Evolutionary conservation across 2,888 invertebrate genomes (phyloP).

Genomic region (Heteromyza rotundicornis): DNA sequence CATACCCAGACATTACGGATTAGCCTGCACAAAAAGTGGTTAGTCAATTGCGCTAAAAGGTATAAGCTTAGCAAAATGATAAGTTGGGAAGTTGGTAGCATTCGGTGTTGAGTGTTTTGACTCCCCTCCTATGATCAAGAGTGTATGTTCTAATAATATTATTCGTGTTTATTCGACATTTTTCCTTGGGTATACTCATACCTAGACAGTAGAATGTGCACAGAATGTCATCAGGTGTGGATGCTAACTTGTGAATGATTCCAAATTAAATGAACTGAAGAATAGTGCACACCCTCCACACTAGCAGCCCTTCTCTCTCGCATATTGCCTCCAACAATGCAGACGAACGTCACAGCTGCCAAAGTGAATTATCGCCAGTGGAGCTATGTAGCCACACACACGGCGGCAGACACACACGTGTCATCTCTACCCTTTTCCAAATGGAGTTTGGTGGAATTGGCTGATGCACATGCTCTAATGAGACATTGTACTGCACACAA

Average conservation of each 20-base stretch:
- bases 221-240: conserved; percentile 5
- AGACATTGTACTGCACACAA: conserved; percentile 5
- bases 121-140: too few species aligned
- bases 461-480: conserved; percentile 2
- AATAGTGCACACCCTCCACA: not conserved
- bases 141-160: too few species aligned
- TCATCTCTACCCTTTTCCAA: not conserved
- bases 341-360: conserved; percentile 10
- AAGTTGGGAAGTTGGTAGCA: too few species aligned
- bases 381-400: conserved; percentile 5
- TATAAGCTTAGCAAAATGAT: too few species aligned
- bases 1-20: too few species aligned
- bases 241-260: conserved; percentile 3
- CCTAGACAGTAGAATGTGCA: too few species aligned
- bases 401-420: not conserved
- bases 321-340: not conserved
- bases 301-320: not conserved
- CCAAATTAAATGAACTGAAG: conserved; percentile 12
- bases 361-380: conserved; percentile 15
- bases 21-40: too few species aligned
- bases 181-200: too few species aligned
- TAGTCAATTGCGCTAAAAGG: too few species aligned
- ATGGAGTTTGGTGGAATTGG: not conserved
- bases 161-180: too few species aligned
- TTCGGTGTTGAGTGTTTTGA: too few species aligned